Conservation (phyloP, 2,113 vertebrate species). For the Tragelaphus strepsiceros region DNA sequence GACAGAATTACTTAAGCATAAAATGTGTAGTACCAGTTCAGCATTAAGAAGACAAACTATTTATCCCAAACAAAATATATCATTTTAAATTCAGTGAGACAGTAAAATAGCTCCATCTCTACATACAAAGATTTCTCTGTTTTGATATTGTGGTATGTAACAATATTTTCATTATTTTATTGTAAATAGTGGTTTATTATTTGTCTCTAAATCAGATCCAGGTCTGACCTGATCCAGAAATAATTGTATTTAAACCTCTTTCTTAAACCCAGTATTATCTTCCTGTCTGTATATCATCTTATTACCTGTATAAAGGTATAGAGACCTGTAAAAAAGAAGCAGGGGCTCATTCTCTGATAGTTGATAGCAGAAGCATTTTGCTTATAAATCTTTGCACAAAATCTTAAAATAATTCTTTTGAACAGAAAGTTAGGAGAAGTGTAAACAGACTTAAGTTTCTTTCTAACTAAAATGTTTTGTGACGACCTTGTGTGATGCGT, state of each 20-base stretch:
- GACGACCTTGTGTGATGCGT: too few species aligned
- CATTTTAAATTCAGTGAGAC: neutral
- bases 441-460: neutral
- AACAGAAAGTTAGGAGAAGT: neutral
- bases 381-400: neutral
- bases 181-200: neutral
- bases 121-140: neutral
- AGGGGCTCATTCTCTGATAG: neutral
- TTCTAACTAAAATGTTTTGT: neutral
- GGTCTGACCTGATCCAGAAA: neutral
- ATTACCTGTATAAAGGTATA: neutral
- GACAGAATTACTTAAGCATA: conserved; percentile 73
- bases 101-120: neutral
- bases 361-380: neutral
- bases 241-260: neutral
- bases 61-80: conserved; percentile 54
- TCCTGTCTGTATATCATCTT: neutral
- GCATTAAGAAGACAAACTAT: conserved; percentile 45
- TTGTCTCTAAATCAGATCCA: neutral
- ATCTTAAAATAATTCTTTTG: neutral
- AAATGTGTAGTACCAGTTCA: conserved; percentile 52
- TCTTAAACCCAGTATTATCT: neutral
- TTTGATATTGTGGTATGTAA: neutral
- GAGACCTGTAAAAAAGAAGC: neutral
- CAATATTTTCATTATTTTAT: neutral